Base-by-base conservation (phyloP, 2,888 invertebrate genomes). In the Alloscopus bannaensis region DNA sequence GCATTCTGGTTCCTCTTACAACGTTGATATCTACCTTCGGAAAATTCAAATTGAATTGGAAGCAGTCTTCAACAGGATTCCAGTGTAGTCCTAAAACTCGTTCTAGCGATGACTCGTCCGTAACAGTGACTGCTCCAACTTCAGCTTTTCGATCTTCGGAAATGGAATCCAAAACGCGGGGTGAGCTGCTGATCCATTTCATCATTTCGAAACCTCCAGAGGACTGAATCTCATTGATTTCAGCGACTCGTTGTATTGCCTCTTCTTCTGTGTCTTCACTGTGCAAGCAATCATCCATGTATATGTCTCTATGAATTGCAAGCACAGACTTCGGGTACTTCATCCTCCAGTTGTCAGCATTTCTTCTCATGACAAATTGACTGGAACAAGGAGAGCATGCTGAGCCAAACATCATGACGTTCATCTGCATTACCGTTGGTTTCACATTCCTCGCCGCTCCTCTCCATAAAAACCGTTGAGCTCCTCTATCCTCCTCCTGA, bases 361-460 rank as follows among this genome's bases (percentile, higher is more conserved):
- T 70, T n/a, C 28, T 18, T 3, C 68, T 66, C 18, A 57, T 75
- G 0, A 70, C 71, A 11, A 24, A 69, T 31, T 62, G 57, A 8
- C 80, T 80, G 3, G 60, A 64, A 3, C 47, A 73, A 2, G 82
- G 82, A 1, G 82, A 82, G 16, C 60, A 80, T 1, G 36, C 45
- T 13, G 76, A 73, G 3, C 82, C 82, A 45, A 82, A 82, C 1
- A 77, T 68, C 68, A 80, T 60, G 2, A 68, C 80, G 2, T 26
- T n/a, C 68, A 80, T 66, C 16, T 75, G 47, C 13, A 42, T 68
- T 0, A 50, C 20, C 0, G 31, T 45, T 2, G 65, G 66, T 8
- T 45, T 16, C 18, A 6, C 2, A 1, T 0, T 52, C 3, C 22
- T 42, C n/a, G 52, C 62, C 3, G 13, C 65, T 22, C 40, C 79